phyloP scores from a whole-genome alignment of 2,797 vertebrate genomes.

The Cephalopachus bancanus region DNA sequence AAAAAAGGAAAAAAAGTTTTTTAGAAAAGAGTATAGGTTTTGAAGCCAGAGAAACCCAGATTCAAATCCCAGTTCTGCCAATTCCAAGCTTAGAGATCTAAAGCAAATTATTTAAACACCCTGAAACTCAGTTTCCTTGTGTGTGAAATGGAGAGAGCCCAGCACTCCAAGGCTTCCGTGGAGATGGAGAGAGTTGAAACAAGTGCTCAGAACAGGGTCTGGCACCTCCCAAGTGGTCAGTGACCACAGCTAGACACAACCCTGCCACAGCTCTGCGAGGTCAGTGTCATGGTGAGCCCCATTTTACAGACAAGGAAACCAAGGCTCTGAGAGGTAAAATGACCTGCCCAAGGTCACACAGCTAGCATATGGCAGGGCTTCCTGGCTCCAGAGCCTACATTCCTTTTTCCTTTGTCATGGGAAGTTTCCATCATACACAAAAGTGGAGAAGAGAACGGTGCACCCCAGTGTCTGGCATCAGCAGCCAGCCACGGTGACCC shows the following conservation, averaged over 20 bases:
- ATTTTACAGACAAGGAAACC: background rate
- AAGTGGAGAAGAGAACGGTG: accelerated
- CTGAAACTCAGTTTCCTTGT: background rate
- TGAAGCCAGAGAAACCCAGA: background rate
- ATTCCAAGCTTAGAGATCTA: background rate
- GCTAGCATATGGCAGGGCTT: background rate
- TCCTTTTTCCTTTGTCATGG: background rate
- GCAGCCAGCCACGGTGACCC: background rate
- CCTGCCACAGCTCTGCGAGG: background rate
- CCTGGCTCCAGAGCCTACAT: background rate
- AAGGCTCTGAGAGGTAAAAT: background rate
- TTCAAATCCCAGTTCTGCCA: background rate
- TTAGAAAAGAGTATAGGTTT: background rate
- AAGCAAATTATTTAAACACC: background rate
- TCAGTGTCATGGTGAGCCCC: background rate
- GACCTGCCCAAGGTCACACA: background rate
- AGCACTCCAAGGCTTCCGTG: background rate
- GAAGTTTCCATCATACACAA: background rate
- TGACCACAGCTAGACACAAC: background rate
- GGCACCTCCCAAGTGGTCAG: background rate
- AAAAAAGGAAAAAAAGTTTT: too few species aligned
- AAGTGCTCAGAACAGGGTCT: background rate
- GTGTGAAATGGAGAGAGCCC: background rate
- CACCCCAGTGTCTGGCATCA: background rate
- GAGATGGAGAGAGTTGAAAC: background rate